These are phyloP conservation scores for Andrena flavipes DNA, from an alignment of 2,888 invertebrate genomes.

Conservation along the genomic window DNA sequence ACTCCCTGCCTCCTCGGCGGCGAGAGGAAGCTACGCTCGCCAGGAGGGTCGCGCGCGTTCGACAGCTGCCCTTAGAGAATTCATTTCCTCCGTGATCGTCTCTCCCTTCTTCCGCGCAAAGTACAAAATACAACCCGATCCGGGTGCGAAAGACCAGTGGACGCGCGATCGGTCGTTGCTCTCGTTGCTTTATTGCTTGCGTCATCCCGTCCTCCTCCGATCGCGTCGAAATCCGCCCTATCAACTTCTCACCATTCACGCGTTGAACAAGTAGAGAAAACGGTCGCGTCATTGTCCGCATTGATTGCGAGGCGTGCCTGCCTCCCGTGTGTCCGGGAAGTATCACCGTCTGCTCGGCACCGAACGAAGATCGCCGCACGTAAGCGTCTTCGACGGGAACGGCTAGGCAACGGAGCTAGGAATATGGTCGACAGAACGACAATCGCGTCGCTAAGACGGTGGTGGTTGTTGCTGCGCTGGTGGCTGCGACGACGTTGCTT, in stretches of 20 bases:
- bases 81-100: conserved; percentile 21
- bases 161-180: conserved; percentile 42
- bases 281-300: background rate
- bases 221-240: conserved; percentile 5
- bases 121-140: conserved; percentile 19
- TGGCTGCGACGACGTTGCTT: conserved; percentile 64
- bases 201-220: conserved; percentile 15
- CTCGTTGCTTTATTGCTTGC: conserved; percentile 62
- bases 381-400: conserved; percentile 16
- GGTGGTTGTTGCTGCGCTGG: conserved; percentile 73
- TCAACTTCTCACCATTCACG: background rate
- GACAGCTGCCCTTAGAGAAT: background rate
- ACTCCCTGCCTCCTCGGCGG: background rate
- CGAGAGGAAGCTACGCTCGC: too few relatives aligned
- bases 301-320: background rate
- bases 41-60: background rate
- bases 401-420: conserved; percentile 60
- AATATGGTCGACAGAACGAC: conserved; percentile 59
- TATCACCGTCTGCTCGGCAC: background rate
- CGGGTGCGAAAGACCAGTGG: conserved; percentile 20
- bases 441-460: conserved; percentile 76
- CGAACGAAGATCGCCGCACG: background rate
- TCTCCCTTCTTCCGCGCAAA: conserved; percentile 2
- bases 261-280: background rate
- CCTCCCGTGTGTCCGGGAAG: background rate